Base-by-base conservation (phyloP, 2,797 vertebrate species). In the Squalus acanthias region DNA sequence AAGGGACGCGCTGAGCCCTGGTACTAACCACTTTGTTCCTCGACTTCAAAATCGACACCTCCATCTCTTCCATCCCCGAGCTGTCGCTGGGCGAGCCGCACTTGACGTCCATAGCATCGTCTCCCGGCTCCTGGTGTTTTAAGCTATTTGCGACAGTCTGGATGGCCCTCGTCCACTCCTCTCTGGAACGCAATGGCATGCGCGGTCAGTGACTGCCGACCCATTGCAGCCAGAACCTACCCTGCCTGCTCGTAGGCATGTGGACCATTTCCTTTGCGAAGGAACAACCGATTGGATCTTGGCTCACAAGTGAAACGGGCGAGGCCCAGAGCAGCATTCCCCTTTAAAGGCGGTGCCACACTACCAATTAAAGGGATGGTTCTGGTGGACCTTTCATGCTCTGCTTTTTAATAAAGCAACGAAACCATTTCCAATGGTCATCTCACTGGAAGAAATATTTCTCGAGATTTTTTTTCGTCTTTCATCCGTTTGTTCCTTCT, bases 131-230 rank as follows among this genome's bases (percentile, higher is more conserved):
- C 72, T 97, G 98, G 96, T 98, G 98, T 98, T 99, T 99, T 74
- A 99, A 98, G 96, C 99, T 98, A 96, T 99, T 99, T 96, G 99
- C 99, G 0, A 99, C 99, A 0, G 98, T 98, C 97, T 99, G 99
- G 97, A 99, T 99, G 82, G 99, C 98, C 96, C 97, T 97, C 97
- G 99, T 99, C 99, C 99, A 99, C 96, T 99, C 99, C 97, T 99
- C 99, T 97, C 99, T 99, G 96, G 95, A 20, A 1, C 29, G 13
- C 13, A 1, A 0, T 1, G 0, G 39, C 0, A 0, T 9, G 1
- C 0, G 50, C 0, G 0, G 15, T n/a, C 26, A 85, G 8, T 26
- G 89, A 26, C 15, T 3, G 67, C 7, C 8, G 63, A 20, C 82
- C 82, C 46, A 22, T 9, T 50, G 46, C 46, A 50, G 46, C 6